Evolutionary conservation across 2,113 vertebrate genomes (phyloP).

Genomic region (Myxocyprinus asiaticus): DNA sequence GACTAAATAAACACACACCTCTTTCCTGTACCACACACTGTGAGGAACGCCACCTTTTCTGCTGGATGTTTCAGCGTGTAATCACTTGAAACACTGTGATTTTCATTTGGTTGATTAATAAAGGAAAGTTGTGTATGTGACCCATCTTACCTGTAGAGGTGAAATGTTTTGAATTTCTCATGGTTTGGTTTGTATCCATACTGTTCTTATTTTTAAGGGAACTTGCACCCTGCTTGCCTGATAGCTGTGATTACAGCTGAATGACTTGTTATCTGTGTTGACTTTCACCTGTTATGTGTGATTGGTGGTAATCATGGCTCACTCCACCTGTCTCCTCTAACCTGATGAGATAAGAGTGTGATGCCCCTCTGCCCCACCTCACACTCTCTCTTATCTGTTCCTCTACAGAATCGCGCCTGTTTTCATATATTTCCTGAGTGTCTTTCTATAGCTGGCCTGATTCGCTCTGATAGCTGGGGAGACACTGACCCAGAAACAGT

Average conservation of each 20-base stretch:
- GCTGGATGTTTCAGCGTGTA: not conserved
- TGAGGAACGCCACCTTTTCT: not conserved
- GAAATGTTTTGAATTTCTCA: too few species aligned
- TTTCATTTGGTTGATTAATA: not conserved
- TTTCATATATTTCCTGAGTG: not conserved
- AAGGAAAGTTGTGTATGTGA: too few species aligned
- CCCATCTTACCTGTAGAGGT: too few species aligned
- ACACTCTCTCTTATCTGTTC: not conserved
- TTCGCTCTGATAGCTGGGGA: slow-evolving; percentile 64
- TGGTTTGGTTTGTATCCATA: too few species aligned
- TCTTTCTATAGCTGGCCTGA: slow-evolving; percentile 65
- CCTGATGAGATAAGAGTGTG: not conserved
- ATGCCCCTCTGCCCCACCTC: not conserved
- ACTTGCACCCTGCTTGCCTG: too few species aligned
- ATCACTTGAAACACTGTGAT: not conserved
- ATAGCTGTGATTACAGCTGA: not conserved
- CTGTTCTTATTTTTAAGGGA: too few species aligned
- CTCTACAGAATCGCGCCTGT: not conserved
- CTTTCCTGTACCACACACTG: not conserved
- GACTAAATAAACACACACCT: slow-evolving; percentile 9
- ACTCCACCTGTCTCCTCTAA: not conserved
- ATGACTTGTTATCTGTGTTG: not conserved
- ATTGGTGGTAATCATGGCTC: not conserved
- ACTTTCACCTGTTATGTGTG: not conserved
- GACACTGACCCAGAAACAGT: slow-evolving; percentile 73